These are phyloP conservation scores for Rhadina sibilatrix DNA, from an alignment of 2,113 vertebrate species.

Conservation along the genomic window DNA sequence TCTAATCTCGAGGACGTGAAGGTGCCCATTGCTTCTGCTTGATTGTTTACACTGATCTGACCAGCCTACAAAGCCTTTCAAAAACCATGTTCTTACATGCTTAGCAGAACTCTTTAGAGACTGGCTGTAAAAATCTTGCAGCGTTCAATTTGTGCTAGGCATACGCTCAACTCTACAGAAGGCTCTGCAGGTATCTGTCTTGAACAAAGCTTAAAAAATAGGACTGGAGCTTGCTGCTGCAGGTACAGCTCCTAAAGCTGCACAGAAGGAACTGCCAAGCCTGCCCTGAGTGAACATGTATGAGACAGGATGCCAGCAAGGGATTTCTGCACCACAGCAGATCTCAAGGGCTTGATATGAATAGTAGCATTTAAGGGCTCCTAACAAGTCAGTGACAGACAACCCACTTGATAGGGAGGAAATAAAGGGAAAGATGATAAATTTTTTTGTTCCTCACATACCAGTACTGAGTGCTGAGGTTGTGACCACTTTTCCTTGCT, in stretches of 20 bases:
- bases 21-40: neutral
- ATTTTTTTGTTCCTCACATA: neutral
- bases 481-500: neutral
- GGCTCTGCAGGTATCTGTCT: neutral
- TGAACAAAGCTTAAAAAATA: neutral
- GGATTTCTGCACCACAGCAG: neutral
- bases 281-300: neutral
- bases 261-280: neutral
- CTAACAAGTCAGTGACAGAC: neutral
- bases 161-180: neutral
- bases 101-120: neutral
- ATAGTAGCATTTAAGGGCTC: neutral
- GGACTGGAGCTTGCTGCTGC: neutral
- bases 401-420: neutral
- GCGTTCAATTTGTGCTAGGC: neutral
- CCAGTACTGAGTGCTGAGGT: accelerated
- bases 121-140: neutral
- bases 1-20: neutral
- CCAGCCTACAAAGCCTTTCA: neutral
- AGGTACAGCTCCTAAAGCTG: neutral
- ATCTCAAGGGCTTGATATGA: neutral
- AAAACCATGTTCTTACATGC: neutral
- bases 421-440: neutral
- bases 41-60: neutral
- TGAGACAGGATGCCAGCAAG: neutral